A percentile compares a stretch with the other conserved stretches of the same genome.
Evolutionary conservation across 2,888 invertebrate species (phyloP).

Genomic region (Synanthedon vespiformis): DNA sequence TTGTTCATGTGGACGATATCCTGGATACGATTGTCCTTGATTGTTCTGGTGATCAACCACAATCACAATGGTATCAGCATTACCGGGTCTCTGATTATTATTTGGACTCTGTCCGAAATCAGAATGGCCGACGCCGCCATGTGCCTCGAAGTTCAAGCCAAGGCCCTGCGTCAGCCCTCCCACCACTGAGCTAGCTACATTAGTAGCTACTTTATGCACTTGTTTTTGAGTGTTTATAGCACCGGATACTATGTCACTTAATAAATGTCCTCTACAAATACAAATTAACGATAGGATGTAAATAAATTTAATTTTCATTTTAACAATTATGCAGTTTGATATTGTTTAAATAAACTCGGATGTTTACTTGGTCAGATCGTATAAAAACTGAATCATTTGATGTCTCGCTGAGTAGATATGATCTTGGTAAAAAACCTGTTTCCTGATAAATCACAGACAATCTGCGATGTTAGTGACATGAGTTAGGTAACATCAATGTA

Average conservation of each 20-base stretch:
- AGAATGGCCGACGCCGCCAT: conserved; percentile 11
- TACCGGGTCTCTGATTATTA: conserved; percentile 11
- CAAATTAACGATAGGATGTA: conserved; percentile 8
- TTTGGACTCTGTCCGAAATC: conserved; percentile 6
- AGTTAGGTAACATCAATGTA: too few species aligned
- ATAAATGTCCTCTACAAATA: conserved; percentile 14
- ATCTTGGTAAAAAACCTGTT: background rate
- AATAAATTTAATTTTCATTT: conserved; percentile 9
- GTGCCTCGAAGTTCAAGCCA: conserved; percentile 20
- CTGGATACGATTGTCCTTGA: conserved; percentile 3
- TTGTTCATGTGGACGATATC: conserved; percentile 4
- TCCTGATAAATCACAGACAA: background rate
- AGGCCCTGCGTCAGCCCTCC: conserved; percentile 27
- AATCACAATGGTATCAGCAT: conserved; percentile 25
- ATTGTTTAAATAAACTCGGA: background rate
- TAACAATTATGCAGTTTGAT: conserved; percentile 2
- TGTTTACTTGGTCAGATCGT: background rate
- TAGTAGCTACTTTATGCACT: conserved; percentile 23
- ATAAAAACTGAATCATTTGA: background rate
- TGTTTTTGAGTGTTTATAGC: conserved; percentile 15
- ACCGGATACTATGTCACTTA: conserved; percentile 21
- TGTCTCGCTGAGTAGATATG: background rate
- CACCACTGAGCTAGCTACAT: conserved; percentile 28
- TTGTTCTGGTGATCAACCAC: conserved; percentile 12
- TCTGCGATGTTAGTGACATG: too few species aligned